Evolutionary conservation across 2,797 vertebrate species (phyloP), one percentile per base, ranked within the genome.

Genomic region (Alectoris magna): DNA sequence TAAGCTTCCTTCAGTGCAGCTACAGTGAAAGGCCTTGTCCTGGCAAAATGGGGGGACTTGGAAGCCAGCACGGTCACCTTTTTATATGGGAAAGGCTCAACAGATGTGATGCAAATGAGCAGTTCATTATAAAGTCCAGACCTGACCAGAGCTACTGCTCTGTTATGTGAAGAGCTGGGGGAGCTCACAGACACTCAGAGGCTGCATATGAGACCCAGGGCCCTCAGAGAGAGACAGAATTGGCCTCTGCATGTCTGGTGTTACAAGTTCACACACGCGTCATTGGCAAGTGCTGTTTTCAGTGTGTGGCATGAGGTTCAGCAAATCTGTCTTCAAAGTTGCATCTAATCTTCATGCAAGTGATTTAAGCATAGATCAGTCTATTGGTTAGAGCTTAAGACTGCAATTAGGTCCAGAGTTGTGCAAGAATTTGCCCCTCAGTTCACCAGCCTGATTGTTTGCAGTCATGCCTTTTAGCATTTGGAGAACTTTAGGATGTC

Each of bases 401-500:
- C 60, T 83, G 62, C 62, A 77, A 0, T 55, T 31, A 18, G 31
- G 27, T 70, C 48, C 46, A 6, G n/a, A 18, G 29, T 77, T 31
- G 1, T 6, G 38, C 55, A n/a, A 66, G 60, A 71, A 23, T 0
- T 64, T 39, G 38, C 39, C 18, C n/a, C n/a, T 49, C 39, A 31
- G 14, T 27, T 87, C 19, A 15, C 46, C 13, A 56, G 36, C 74
- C 38, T 3, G 3, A 17, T 48, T 70, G 26, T 51, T 23, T 63
- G 60, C 67, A 13, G 46, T 36, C 13, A 15, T 60, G 56, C 36
- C 58, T 79, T n/a, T 53, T 64, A 48, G 24, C 38, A 76, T 14
- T 4, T 1, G 2, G 46, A 53, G 46, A 36, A 14, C 21, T 88
- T 60, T 22, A n/a, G 66, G 44, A 29, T 36, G 13, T 27, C 0